These are phyloP conservation scores for Merluccius polli DNA, from an alignment of 2,797 vertebrate species.

Conservation along the genomic window DNA sequence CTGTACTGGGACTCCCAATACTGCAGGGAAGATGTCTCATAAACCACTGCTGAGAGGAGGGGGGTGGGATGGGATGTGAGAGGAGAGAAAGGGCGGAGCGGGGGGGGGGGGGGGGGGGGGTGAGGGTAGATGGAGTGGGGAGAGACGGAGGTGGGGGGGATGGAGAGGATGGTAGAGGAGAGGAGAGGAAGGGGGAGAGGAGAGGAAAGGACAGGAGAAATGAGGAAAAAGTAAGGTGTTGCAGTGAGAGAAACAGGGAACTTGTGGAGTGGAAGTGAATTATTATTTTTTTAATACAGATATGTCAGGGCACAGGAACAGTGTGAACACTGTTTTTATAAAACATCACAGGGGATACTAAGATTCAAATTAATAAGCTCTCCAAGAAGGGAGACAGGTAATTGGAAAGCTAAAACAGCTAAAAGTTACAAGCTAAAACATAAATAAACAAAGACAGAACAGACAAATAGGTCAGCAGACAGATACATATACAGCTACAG, in stretches of 20 bases:
- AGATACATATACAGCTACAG: neutral
- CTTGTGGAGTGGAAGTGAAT: too few species aligned
- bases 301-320: too few species aligned
- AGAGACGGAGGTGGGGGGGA: too few species aligned
- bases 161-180: too few species aligned
- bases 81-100: neutral
- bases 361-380: neutral
- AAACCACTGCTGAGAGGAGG: neutral
- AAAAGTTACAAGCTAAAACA: neutral
- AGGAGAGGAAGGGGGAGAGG: too few species aligned
- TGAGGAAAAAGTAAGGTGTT: too few species aligned
- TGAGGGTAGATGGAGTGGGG: too few species aligned
- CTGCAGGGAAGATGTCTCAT: neutral
- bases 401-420: too few species aligned
- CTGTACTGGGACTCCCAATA: neutral
- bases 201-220: too few species aligned
- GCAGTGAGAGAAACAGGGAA: too few species aligned
- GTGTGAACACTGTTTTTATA: neutral
- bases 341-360: neutral
- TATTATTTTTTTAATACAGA: too few species aligned
- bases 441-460: neutral
- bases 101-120: neutral
- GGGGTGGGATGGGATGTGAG: neutral
- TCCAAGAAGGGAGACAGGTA: neutral
- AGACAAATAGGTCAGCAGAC: neutral